Evolutionary conservation across 2,888 invertebrate species (phyloP).

Genomic region (Callyntrura sp.): DNA sequence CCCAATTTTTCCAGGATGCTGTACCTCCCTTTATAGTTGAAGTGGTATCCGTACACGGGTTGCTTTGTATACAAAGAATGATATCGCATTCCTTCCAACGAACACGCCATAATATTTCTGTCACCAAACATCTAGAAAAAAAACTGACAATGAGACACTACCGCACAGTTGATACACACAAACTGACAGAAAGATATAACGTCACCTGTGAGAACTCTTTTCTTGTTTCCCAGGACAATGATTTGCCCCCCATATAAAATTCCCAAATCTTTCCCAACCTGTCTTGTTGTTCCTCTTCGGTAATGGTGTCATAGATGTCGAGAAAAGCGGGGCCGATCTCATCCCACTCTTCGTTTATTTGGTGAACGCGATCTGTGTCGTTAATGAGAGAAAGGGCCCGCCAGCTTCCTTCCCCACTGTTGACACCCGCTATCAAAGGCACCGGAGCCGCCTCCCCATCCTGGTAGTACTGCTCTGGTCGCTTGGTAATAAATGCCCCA

Average conservation of each 20-base stretch:
- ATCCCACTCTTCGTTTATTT: slow-evolving; percentile 77
- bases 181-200: too few relatives aligned
- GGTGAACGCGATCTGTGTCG: slow-evolving; percentile 30
- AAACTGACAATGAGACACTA: too few relatives aligned
- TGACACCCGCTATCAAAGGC: slow-evolving; percentile 77
- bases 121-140: not conserved
- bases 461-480: slow-evolving; percentile 73
- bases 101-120: not conserved
- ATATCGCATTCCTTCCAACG: slow-evolving; percentile 70
- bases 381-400: slow-evolving; percentile 20
- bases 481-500: slow-evolving; percentile 76
- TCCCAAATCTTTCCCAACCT: slow-evolving; percentile 57
- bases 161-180: too few relatives aligned
- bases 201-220: slow-evolving; percentile 43
- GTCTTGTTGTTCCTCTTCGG: not conserved
- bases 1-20: slow-evolving; percentile 70
- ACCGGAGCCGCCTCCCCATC: slow-evolving; percentile 63
- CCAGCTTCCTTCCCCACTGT: slow-evolving; percentile 68
- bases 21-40: slow-evolving; percentile 71
- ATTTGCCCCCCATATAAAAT: slow-evolving; percentile 73
- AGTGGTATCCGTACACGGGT: slow-evolving; percentile 75
- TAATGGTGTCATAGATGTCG: slow-evolving; percentile 42
- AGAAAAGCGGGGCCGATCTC: slow-evolving; percentile 60
- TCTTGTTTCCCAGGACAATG: slow-evolving; percentile 68
- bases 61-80: slow-evolving; percentile 64